Evolutionary conservation across 2,113 vertebrate genomes (phyloP).

Genomic region (Lutjanus erythropterus): DNA sequence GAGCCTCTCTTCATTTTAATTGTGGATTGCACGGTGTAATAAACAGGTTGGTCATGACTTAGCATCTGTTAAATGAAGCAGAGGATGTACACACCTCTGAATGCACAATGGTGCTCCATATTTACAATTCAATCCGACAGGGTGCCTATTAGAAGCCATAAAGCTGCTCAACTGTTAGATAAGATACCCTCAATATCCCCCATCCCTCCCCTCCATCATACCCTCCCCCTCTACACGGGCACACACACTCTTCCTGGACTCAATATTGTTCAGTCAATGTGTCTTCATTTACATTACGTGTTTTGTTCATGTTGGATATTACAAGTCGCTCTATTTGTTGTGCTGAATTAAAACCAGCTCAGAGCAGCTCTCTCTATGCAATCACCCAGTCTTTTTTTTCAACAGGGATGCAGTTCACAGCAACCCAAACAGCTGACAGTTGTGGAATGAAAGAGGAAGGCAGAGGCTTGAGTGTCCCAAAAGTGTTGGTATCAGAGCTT

Average conservation of each 20-base stretch:
- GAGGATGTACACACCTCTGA: slow-evolving; percentile 76
- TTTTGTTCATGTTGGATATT: slow-evolving; percentile 22
- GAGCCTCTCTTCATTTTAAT: slow-evolving; percentile 78
- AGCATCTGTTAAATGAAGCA: slow-evolving; percentile 79
- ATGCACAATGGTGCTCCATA: slow-evolving; percentile 73
- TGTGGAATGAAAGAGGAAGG: not conserved
- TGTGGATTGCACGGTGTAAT: slow-evolving; percentile 74
- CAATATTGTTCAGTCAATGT: slow-evolving; percentile 30
- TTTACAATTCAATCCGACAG: slow-evolving; percentile 79
- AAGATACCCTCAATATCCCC: slow-evolving; percentile 66
- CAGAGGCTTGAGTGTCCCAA: not conserved
- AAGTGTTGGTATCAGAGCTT: slow-evolving; percentile 1
- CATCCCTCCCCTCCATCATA: not conserved
- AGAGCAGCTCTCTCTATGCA: not conserved
- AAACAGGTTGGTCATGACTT: slow-evolving; percentile 73
- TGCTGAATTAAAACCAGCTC: slow-evolving; percentile 21
- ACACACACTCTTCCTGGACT: slow-evolving; percentile 12
- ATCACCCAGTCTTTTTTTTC: slow-evolving; percentile 18
- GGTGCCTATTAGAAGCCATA: slow-evolving; percentile 77
- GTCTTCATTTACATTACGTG: slow-evolving; percentile 40
- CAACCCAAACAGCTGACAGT: not conserved
- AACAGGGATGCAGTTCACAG: not conserved
- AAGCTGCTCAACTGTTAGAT: slow-evolving; percentile 78
- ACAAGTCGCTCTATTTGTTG: slow-evolving; percentile 12
- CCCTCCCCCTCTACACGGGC: not conserved